Conservation (phyloP, 2,113 vertebrate genomes). For the Pteropus alecto region DNA sequence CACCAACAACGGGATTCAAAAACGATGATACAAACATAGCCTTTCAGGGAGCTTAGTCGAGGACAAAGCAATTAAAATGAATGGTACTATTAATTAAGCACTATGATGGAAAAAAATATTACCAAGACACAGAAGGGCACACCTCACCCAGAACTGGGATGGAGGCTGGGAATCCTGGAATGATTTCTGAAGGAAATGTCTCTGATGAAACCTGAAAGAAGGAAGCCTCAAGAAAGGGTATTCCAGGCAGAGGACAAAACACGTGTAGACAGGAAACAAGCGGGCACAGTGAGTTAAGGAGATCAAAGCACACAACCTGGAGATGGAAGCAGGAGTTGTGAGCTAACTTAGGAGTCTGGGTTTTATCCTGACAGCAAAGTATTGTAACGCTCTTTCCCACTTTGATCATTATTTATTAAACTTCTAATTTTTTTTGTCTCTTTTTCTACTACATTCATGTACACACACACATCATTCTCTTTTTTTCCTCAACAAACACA, state of each 20-base stretch:
- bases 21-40: not conserved
- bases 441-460: not conserved
- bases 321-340: not conserved
- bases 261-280: not conserved
- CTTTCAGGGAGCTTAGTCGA: not conserved
- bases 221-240: not conserved
- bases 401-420: not conserved
- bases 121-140: not conserved
- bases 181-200: not conserved
- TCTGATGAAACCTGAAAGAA: not conserved
- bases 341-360: not conserved
- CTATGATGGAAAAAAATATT: not conserved
- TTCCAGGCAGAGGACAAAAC: not conserved
- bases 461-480: not conserved
- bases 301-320: not conserved
- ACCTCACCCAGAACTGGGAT: not conserved
- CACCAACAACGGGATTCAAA: not conserved
- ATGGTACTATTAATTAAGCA: not conserved
- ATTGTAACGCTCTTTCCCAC: not conserved
- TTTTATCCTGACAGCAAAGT: not conserved
- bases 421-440: not conserved
- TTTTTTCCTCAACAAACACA: not conserved
- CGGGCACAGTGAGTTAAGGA: not conserved
- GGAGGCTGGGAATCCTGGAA: not conserved
- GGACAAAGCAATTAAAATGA: not conserved